Evolutionary conservation across 2,888 invertebrate genomes (phyloP).

Genomic region (Disparrhopalites patrizii): DNA sequence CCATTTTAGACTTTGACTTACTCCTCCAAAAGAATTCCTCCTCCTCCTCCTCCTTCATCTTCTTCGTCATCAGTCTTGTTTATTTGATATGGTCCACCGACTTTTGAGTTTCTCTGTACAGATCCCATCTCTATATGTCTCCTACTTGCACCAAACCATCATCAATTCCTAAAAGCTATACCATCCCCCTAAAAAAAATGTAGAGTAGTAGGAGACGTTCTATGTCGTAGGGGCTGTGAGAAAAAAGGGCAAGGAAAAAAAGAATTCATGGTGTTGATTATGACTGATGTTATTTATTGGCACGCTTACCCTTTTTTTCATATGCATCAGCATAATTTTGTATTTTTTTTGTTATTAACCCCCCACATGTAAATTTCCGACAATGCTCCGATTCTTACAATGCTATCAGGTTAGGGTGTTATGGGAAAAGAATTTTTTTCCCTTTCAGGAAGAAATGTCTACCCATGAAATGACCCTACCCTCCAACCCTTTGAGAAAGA

Average conservation of each 20-base stretch:
- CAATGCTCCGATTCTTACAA: no score
- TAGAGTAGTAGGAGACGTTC: neutral
- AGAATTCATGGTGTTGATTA: conserved; percentile 7
- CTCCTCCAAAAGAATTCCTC: no score
- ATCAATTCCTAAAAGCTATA: no score
- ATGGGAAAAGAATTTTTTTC: no score
- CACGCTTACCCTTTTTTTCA: conserved; percentile 20
- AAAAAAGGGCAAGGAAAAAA: no score
- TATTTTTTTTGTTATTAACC: neutral
- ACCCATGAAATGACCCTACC: no score
- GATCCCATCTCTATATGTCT: neutral
- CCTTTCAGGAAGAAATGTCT: no score
- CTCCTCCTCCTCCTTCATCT: neutral
- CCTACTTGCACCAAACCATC: neutral
- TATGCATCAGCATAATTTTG: no score
- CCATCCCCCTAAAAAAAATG: neutral
- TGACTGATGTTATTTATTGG: conserved; percentile 14
- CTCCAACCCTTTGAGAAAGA: neutral
- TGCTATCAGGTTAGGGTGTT: no score
- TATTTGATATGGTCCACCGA: conserved; percentile 10
- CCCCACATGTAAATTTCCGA: no score
- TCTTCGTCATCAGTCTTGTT: neutral
- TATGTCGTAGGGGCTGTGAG: neutral
- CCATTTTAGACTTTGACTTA: no score
- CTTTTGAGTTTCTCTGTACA: conserved; percentile 8